These are phyloP conservation scores for Elgaria multicarinata DNA, from an alignment of 2,113 vertebrate species.

Conservation along the genomic window DNA sequence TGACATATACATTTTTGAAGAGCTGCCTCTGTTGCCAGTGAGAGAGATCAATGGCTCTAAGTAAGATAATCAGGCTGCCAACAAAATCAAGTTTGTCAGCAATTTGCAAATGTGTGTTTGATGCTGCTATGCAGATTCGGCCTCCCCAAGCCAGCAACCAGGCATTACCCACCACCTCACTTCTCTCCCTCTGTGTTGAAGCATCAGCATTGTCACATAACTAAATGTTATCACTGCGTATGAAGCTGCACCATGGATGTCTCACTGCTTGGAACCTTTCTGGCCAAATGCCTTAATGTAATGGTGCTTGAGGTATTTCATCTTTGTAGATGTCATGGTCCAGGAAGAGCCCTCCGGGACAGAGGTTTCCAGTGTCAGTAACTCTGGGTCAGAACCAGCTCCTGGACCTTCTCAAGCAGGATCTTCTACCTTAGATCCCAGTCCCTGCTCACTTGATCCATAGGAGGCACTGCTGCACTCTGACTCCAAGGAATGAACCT, in stretches of 20 bases:
- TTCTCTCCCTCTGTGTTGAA: not conserved
- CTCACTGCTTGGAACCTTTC: not conserved
- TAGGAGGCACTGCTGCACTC: no score
- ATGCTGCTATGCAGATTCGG: not conserved
- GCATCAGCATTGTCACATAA: not conserved
- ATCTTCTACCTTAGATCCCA: no score
- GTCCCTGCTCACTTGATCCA: no score
- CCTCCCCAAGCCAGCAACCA: no score
- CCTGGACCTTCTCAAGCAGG: no score
- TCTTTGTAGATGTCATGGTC: no score
- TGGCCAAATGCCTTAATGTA: no score
- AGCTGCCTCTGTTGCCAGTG: not conserved
- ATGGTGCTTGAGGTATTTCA: no score
- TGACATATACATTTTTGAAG: constrained; percentile 17
- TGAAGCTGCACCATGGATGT: not conserved
- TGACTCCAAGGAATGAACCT: no score
- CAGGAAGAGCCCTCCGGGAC: no score
- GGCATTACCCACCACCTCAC: rapidly evolving
- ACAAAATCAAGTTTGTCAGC: constrained; percentile 16
- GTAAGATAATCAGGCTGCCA: not conserved
- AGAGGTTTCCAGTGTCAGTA: no score
- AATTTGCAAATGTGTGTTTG: not conserved
- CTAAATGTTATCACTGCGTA: not conserved
- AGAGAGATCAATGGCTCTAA: constrained; percentile 44
- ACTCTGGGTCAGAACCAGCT: no score